Base-by-base conservation (phyloP, 64 coral and sea anemone species). In the Cladopsammia gracilis region DNA sequence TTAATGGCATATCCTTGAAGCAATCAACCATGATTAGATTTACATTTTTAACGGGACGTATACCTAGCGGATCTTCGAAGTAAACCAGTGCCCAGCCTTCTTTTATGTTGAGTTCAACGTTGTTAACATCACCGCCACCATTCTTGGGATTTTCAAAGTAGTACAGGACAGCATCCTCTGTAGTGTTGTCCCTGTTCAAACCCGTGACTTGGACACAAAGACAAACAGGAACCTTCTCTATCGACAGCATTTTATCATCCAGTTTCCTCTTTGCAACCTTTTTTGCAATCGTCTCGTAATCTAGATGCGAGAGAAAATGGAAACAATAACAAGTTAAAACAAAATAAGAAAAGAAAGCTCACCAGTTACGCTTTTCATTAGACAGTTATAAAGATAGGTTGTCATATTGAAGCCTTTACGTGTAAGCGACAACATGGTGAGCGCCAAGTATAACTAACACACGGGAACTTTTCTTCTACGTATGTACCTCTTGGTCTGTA, bases 141-240 rank as follows among this genome's bases (percentile, higher is more conserved):
- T 82, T 82, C 78, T 64, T 82, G 25, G 78, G 59, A 26, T 43
- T 82, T 9, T 82, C 78, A 46, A 82, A 82, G 58, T 82, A 64
- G 57, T 82, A 82, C 0, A 25, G 59, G 16, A 82, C 26, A 2
- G 78, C 18, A 47, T 82, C 78, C 59, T 46, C 16, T 19, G 78
- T 82, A 5, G 78, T 82, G 58, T 20, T 82, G 20, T 82, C 42
- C 18, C 4, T 45, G 25, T 82, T 82, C 16, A 82, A 34, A 43
- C 78, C 58, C 14, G 34, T 64, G 9, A 82, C 78, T 64, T 23
- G 78, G 10, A 82, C 42, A 20, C 78, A 82, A 46, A 47, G 19
- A 42, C 78, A 82, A 64, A 82, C 78, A 16, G 78, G 78, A 6
- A 82, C 26, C 64, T 64, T 34, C 15, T 64, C 78, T 8, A 64